These are phyloP conservation scores for Neuroscelio doddi DNA, from an alignment of 2,888 invertebrate species.

Conservation along the genomic window DNA sequence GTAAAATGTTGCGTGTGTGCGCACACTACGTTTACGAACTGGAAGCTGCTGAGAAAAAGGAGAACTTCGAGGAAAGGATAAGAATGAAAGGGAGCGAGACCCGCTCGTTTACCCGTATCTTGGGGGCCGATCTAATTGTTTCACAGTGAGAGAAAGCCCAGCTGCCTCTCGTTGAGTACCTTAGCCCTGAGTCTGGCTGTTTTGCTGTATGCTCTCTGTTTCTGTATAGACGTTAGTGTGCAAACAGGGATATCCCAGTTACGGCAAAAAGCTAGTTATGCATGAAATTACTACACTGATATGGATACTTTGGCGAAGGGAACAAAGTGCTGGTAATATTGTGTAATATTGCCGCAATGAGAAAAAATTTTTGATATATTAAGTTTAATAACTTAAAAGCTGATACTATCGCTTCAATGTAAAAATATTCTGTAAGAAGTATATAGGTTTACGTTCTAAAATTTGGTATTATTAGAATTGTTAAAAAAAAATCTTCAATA, in stretches of 20 bases:
- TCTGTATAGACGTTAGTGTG: too few species aligned
- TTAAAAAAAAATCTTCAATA: too few species aligned
- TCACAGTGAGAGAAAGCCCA: slow-evolving; percentile 46
- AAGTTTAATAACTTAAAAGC: too few species aligned
- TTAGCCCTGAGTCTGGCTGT: slow-evolving; percentile 1
- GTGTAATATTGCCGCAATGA: too few species aligned
- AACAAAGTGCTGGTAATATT: too few species aligned
- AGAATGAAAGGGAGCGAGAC: slow-evolving; percentile 29
- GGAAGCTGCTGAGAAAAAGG: slow-evolving; percentile 17
- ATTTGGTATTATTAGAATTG: too few species aligned
- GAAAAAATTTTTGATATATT: too few species aligned
- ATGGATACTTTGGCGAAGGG: neutral
- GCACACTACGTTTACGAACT: slow-evolving; percentile 4
- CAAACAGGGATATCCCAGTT: slow-evolving; percentile 6
- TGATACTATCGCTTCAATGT: too few species aligned
- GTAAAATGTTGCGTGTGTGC: slow-evolving; percentile 33
- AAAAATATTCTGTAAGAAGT: too few species aligned
- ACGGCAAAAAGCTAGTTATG: slow-evolving; percentile 18
- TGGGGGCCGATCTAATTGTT: slow-evolving; percentile 60
- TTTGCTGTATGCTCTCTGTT: neutral
- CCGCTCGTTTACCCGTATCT: slow-evolving; percentile 50
- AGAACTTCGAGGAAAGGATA: slow-evolving; percentile 18
- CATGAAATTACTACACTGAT: slow-evolving; percentile 17
- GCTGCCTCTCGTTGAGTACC: slow-evolving; percentile 5
- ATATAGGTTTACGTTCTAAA: too few species aligned